Percentiles rank a stretch among this genome's conserved stretches.
Conservation (phyloP, 2,113 vertebrate genomes). For the Otis tarda region DNA sequence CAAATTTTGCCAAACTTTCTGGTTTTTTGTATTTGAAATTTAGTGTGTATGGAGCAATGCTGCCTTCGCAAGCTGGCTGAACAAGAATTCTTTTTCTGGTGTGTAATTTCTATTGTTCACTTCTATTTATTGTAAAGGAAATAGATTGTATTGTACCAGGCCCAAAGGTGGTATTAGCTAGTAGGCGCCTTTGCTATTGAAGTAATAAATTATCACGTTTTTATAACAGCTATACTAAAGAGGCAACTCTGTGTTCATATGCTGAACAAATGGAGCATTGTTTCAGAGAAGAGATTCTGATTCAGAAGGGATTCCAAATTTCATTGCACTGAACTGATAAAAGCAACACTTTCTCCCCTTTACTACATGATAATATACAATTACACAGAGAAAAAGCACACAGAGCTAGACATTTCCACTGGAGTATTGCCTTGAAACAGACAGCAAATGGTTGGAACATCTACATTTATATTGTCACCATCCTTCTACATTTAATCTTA, state of each 20-base stretch:
- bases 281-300: not conserved
- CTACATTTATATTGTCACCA: not conserved
- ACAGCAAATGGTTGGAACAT: not conserved
- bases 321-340: not conserved
- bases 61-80: not conserved
- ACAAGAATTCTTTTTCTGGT: not conserved
- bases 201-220: constrained; percentile 47
- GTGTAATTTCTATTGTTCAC: constrained; percentile 6
- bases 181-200: not conserved
- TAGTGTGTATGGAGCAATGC: not conserved
- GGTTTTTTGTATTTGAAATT: not conserved
- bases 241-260: not conserved
- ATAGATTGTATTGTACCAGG: not conserved
- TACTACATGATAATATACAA: not conserved
- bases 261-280: constrained; percentile 16
- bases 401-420: not conserved
- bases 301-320: constrained; percentile 14
- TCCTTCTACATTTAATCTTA: not conserved
- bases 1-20: not conserved
- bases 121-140: constrained; percentile 46
- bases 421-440: not conserved
- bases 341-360: not conserved
- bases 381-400: not conserved
- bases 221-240: constrained; percentile 10
- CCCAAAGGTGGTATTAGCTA: constrained; percentile 22